These are phyloP conservation scores for Eumerus sabulonum DNA, from an alignment of 2,888 invertebrate genomes.

Conservation along the genomic window DNA sequence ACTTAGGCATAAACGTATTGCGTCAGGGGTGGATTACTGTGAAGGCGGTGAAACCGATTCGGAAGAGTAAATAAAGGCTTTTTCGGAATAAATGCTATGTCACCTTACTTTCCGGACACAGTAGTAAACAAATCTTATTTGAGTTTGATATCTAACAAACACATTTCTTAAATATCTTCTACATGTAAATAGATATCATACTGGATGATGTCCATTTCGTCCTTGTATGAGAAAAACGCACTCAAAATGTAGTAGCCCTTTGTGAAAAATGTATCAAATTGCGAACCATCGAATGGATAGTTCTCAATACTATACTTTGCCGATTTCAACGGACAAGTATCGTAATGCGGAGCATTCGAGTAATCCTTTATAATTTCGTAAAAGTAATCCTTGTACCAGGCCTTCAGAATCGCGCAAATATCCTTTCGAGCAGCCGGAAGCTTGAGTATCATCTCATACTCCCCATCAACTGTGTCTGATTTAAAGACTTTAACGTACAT, in stretches of 20 bases:
- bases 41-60: too few relatives aligned
- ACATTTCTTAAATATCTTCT: neutral
- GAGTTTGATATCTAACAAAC: too few relatives aligned
- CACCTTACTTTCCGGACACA: too few relatives aligned
- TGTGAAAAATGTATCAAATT: slow-evolving; percentile 65
- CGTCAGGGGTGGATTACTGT: too few relatives aligned
- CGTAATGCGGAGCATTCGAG: slow-evolving; percentile 74
- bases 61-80: too few relatives aligned
- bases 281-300: slow-evolving; percentile 71
- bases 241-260: slow-evolving; percentile 71
- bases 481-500: neutral
- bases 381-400: slow-evolving; percentile 72
- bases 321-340: slow-evolving; percentile 71
- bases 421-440: slow-evolving; percentile 63
- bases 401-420: slow-evolving; percentile 70
- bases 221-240: slow-evolving; percentile 48
- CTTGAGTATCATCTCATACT: slow-evolving; percentile 54
- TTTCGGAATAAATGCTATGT: too few relatives aligned
- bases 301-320: slow-evolving; percentile 71
- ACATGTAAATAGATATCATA: slow-evolving; percentile 64
- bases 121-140: too few relatives aligned
- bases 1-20: too few relatives aligned
- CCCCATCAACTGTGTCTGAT: slow-evolving; percentile 43
- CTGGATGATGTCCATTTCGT: slow-evolving; percentile 64
- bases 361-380: slow-evolving; percentile 73